These are phyloP conservation scores for Periophthalmodon schlosseri DNA, from an alignment of 2,113 vertebrate species.

Conservation along the genomic window DNA sequence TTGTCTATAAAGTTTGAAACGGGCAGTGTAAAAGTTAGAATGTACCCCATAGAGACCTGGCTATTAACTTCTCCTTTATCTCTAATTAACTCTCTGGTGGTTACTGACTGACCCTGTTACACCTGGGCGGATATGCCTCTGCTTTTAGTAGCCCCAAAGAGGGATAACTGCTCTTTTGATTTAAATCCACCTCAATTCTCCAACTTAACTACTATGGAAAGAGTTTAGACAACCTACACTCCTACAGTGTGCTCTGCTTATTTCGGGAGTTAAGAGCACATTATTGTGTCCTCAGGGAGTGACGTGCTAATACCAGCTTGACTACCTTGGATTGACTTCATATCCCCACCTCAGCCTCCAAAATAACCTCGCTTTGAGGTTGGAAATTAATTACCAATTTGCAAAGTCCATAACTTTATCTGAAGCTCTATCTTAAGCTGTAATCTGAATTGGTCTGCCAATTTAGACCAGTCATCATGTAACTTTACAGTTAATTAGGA, in stretches of 20 bases:
- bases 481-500: constrained; percentile 59
- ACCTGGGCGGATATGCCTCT: constrained; percentile 62
- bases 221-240: constrained; percentile 51
- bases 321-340: constrained; percentile 65
- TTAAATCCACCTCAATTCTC: constrained; percentile 74
- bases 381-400: constrained; percentile 74
- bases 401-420: constrained; percentile 58
- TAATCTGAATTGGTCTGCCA: constrained; percentile 40
- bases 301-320: constrained; percentile 60
- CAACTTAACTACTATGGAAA: constrained; percentile 66
- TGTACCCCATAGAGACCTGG: constrained; percentile 24
- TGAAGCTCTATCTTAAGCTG: constrained; percentile 61
- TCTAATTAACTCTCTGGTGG: constrained; percentile 74
- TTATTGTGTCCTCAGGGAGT: constrained; percentile 56
- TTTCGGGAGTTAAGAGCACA: constrained; percentile 53
- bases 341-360: constrained; percentile 53
- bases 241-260: constrained; percentile 67
- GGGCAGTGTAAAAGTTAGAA: constrained; percentile 42
- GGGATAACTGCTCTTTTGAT: constrained; percentile 72
- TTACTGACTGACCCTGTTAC: constrained; percentile 68
- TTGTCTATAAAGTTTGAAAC: constrained; percentile 21
- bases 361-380: constrained; percentile 69
- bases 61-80: constrained; percentile 59
- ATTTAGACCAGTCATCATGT: constrained; percentile 53
- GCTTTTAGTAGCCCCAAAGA: constrained; percentile 47